These are phyloP conservation scores for Elgonia sp. DNA, from an alignment of 2,888 invertebrate species.

Conservation along the genomic window DNA sequence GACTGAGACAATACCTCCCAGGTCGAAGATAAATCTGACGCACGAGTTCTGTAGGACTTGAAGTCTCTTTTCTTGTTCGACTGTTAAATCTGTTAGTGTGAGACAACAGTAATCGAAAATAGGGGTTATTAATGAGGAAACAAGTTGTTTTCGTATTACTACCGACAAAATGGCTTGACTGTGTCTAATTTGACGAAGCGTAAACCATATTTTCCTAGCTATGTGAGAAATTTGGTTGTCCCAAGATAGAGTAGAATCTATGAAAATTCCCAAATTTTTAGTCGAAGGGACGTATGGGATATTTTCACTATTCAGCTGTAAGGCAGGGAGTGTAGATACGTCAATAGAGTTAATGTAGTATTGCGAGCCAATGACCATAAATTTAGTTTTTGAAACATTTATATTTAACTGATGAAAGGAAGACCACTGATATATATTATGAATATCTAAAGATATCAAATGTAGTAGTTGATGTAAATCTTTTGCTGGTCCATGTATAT, in stretches of 20 bases:
- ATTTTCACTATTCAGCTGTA: neutral
- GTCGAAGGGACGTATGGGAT: neutral
- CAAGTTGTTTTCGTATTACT: neutral
- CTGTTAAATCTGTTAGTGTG: neutral
- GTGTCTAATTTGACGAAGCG: neutral
- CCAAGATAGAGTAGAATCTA: neutral
- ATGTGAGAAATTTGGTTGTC: neutral
- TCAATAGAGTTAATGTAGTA: no score
- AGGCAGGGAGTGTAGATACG: no score
- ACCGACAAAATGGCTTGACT: neutral
- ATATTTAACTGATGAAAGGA: neutral
- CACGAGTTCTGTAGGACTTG: neutral
- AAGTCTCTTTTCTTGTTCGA: neutral
- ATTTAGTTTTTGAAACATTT: neutral
- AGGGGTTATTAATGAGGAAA: neutral
- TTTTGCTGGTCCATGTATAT: neutral
- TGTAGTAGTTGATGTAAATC: neutral
- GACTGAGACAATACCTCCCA: no score
- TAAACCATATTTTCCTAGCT: neutral
- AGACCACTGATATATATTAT: neutral
- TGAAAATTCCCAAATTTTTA: neutral
- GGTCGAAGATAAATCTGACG: neutral
- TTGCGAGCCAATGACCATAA: neutral
- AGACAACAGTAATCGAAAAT: neutral
- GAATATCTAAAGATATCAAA: neutral